These are phyloP conservation scores for Orussus abietinus DNA, from an alignment of 1,140 invertebrate genomes.

Conservation along the genomic window DNA sequence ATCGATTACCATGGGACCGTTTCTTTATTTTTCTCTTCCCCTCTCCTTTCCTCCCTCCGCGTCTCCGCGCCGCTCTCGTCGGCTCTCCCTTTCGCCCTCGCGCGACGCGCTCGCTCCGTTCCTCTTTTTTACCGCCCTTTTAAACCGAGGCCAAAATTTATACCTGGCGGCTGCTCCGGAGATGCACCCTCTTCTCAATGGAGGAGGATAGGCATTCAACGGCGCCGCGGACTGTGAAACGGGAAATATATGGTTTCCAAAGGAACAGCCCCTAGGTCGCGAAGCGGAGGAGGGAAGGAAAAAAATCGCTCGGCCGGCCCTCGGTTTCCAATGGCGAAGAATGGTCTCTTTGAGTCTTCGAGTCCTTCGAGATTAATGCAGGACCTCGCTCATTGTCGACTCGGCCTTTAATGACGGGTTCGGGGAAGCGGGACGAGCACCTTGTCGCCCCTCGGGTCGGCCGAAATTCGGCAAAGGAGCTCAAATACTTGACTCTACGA, in stretches of 20 bases:
- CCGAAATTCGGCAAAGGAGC: too few relatives aligned
- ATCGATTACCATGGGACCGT: conserved; percentile 49
- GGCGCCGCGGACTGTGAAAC: conserved; percentile 43
- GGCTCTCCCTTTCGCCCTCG: too few relatives aligned
- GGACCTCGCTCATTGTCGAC: too few relatives aligned
- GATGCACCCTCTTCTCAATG: conserved; percentile 45
- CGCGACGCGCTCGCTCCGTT: too few relatives aligned
- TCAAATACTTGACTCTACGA: too few relatives aligned
- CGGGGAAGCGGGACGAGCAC: too few relatives aligned
- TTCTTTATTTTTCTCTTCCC: conserved; percentile 26
- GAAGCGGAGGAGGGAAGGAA: conserved; percentile 13
- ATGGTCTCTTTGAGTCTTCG: conserved; percentile 39
- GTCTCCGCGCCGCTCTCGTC: too few relatives aligned
- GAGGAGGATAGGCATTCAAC: conserved; percentile 33
- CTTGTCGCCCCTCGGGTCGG: too few relatives aligned
- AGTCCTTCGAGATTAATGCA: conserved; percentile 32
- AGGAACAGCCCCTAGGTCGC: conserved; percentile 29
- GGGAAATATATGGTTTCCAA: conserved; percentile 51
- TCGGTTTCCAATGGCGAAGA: conserved; percentile 24
- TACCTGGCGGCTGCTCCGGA: conserved; percentile 46
- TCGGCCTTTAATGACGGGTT: too few relatives aligned
- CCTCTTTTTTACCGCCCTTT: too few relatives aligned
- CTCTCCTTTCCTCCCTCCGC: conserved; percentile 25
- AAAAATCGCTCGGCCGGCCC: conserved; percentile 14
- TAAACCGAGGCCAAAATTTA: conserved; percentile 47